phyloP scores from a whole-genome alignment of 2,113 vertebrate species.

The Aleadryas rufinucha region DNA sequence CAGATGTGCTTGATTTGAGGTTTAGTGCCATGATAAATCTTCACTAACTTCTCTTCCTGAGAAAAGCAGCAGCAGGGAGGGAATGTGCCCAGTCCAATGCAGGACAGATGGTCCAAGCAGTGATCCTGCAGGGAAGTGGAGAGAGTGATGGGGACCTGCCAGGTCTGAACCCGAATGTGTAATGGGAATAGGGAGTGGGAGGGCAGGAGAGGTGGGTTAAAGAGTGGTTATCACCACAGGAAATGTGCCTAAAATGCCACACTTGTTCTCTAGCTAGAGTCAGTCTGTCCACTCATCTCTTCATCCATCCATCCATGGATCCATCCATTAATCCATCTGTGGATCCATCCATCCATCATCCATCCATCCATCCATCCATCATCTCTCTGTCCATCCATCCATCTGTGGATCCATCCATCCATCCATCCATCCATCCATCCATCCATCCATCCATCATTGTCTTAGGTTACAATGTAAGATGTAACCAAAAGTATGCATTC shows the following conservation, averaged over 20 bases:
- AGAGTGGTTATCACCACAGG: neutral
- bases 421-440: neutral
- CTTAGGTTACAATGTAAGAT: no score
- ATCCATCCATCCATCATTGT: no score
- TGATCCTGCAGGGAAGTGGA: fast-evolving
- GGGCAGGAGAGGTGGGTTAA: neutral
- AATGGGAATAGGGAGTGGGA: neutral
- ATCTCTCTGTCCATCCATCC: no score
- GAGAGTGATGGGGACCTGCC: neutral
- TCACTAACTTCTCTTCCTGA: constrained; percentile 21
- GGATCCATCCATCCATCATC: neutral
- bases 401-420: neutral
- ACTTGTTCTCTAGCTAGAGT: neutral
- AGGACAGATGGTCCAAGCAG: neutral
- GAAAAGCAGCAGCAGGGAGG: neutral
- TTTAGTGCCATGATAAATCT: constrained; percentile 59
- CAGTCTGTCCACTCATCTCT: neutral
- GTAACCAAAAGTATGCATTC: no score
- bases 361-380: neutral
- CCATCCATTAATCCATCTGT: no score
- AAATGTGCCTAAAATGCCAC: neutral
- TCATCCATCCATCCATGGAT: neutral
- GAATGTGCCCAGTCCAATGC: fast-evolving
- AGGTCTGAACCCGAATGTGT: neutral
- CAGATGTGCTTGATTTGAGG: constrained; percentile 39